A percentile compares a stretch with the other conserved stretches of the same genome.
These are phyloP conservation scores for Pipa parva DNA, from an alignment of 2,113 vertebrate genomes.

Conservation along the genomic window DNA sequence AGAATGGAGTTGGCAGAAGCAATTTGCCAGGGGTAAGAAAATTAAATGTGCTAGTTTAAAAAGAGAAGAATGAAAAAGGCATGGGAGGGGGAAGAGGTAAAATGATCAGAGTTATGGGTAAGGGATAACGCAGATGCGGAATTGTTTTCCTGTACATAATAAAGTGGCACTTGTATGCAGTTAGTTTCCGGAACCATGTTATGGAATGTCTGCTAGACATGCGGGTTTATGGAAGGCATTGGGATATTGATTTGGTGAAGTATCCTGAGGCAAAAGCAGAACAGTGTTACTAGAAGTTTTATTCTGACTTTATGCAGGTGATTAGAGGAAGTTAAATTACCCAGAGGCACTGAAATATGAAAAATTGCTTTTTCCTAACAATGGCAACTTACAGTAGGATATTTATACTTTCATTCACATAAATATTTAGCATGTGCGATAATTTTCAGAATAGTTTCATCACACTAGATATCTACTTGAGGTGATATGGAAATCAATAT, in stretches of 20 bases:
- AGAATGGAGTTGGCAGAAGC: too few relatives aligned
- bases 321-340: conserved; percentile 36
- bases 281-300: conserved; percentile 25
- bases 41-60: too few relatives aligned
- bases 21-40: too few relatives aligned
- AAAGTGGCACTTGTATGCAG: too few relatives aligned
- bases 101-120: too few relatives aligned
- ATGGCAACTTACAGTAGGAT: conserved; percentile 13
- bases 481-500: too few relatives aligned
- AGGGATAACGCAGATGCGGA: too few relatives aligned
- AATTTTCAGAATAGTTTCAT: conserved; percentile 21
- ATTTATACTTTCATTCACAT: conserved; percentile 36
- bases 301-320: conserved; percentile 35
- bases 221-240: not conserved
- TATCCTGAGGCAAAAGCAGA: conserved; percentile 10
- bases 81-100: too few relatives aligned
- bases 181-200: not conserved
- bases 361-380: conserved; percentile 29
- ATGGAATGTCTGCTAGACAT: not conserved
- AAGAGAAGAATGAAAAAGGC: too few relatives aligned
- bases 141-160: too few relatives aligned
- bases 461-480: not conserved
- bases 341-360: conserved; percentile 31
- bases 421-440: conserved; percentile 33
- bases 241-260: not conserved